Conservation (phyloP, 2,888 invertebrate species). For the Tineola bisselliella region DNA sequence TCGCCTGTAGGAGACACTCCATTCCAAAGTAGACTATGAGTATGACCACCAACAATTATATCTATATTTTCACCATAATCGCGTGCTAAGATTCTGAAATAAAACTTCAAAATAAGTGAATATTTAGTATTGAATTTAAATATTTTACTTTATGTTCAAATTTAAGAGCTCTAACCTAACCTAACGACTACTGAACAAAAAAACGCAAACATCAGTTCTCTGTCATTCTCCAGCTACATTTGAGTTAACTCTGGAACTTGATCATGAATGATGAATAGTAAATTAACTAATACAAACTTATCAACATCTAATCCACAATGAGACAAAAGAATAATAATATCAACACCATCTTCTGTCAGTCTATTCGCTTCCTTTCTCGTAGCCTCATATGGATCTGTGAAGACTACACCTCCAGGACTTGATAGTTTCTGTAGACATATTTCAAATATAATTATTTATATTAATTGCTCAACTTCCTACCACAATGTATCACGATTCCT, state of each 20-base stretch:
- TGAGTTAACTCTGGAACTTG: neutral
- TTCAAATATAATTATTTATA: slow-evolving; percentile 17
- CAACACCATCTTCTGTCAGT: slow-evolving; percentile 71
- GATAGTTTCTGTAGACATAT: slow-evolving; percentile 66
- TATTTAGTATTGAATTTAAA: too few relatives aligned
- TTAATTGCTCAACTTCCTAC: too few relatives aligned
- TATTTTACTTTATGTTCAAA: too few relatives aligned
- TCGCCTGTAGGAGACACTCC: slow-evolving; percentile 67
- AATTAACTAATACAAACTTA: slow-evolving; percentile 35
- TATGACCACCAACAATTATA: slow-evolving; percentile 85
- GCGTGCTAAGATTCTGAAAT: slow-evolving; percentile 67
- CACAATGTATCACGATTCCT: too few relatives aligned
- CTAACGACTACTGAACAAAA: too few relatives aligned
- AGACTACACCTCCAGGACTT: slow-evolving; percentile 71
- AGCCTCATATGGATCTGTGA: slow-evolving; percentile 73
- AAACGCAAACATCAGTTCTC: too few relatives aligned
- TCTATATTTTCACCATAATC: slow-evolving; percentile 75
- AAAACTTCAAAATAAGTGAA: neutral
- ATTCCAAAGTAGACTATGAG: slow-evolving; percentile 81
- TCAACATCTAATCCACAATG: slow-evolving; percentile 81
- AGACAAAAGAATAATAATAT: slow-evolving; percentile 83
- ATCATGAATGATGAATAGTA: neutral
- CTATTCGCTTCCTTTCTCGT: slow-evolving; percentile 71
- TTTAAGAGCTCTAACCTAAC: too few relatives aligned
- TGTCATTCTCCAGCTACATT: neutral